phyloP scores from a whole-genome alignment of 1,140 invertebrate genomes.

The Nasonia longicornis region DNA sequence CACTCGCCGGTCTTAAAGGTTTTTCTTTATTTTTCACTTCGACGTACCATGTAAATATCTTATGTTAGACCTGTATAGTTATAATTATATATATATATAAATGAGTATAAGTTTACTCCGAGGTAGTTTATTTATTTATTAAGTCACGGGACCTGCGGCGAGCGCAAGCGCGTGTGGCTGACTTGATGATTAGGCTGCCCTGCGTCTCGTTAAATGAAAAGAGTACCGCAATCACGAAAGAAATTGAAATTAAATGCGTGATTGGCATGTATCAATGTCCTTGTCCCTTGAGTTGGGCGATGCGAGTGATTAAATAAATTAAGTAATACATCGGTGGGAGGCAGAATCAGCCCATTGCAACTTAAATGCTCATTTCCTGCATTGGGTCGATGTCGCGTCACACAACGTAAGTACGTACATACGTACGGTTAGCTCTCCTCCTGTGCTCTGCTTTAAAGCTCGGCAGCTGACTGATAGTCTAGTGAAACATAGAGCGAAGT shows the following conservation, averaged over 20 bases:
- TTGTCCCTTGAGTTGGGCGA: constrained; percentile 61
- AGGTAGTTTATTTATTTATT: constrained; percentile 35
- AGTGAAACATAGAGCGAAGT: constrained; percentile 22
- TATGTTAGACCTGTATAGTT: constrained; percentile 32
- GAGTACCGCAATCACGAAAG: constrained; percentile 48
- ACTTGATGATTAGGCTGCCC: constrained; percentile 17
- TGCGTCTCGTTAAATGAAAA: constrained; percentile 36
- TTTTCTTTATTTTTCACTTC: constrained; percentile 9
- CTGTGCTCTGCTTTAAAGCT: constrained; percentile 53
- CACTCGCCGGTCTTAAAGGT: not conserved
- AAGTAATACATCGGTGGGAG: constrained; percentile 57
- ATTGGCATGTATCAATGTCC: constrained; percentile 67
- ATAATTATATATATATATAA: constrained; percentile 44
- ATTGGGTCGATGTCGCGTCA: constrained; percentile 46
- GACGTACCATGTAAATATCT: constrained; percentile 25
- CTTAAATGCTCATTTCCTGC: constrained; percentile 68
- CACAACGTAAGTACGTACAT: not conserved
- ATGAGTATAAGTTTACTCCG: constrained; percentile 43
- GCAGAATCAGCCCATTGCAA: constrained; percentile 54
- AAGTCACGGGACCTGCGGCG: not conserved
- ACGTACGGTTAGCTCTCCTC: not conserved
- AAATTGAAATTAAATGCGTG: constrained; percentile 57
- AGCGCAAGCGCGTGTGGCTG: constrained; percentile 1
- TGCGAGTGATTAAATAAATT: constrained; percentile 62
- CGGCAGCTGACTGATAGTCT: constrained; percentile 40